phyloP scores from a whole-genome alignment of 2,797 vertebrate genomes.

The Parauchenoglanis ngamensis region DNA sequence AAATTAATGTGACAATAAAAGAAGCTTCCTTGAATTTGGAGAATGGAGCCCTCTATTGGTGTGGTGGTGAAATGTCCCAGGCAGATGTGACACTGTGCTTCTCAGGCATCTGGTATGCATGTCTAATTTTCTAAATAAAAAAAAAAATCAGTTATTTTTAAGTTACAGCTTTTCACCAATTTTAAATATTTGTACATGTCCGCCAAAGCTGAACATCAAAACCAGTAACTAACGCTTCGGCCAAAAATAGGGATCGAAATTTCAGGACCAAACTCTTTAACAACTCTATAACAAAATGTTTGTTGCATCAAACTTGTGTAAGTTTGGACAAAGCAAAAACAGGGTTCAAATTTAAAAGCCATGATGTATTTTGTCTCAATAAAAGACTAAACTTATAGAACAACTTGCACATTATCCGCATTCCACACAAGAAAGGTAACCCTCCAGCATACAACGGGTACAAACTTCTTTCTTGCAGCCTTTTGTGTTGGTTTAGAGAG shows the following conservation, averaged over 20 bases:
- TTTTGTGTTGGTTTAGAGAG: neutral
- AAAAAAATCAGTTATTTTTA: neutral
- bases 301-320: neutral
- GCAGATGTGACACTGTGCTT: neutral
- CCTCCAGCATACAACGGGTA: neutral
- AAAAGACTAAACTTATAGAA: neutral
- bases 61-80: neutral
- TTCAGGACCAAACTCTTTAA: neutral
- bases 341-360: neutral
- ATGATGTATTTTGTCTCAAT: neutral
- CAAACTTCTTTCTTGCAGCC: neutral
- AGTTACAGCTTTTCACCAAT: neutral
- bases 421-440: neutral
- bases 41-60: neutral
- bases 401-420: neutral
- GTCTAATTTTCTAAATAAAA: neutral
- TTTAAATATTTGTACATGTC: neutral
- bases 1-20: neutral
- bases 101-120: neutral
- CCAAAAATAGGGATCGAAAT: neutral
- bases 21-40: neutral
- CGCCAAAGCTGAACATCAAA: neutral
- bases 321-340: neutral
- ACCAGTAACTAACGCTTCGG: neutral
- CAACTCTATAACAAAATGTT: neutral